Evolutionary conservation across 2,888 invertebrate species (phyloP).

Genomic region (Plebejus anna): DNA sequence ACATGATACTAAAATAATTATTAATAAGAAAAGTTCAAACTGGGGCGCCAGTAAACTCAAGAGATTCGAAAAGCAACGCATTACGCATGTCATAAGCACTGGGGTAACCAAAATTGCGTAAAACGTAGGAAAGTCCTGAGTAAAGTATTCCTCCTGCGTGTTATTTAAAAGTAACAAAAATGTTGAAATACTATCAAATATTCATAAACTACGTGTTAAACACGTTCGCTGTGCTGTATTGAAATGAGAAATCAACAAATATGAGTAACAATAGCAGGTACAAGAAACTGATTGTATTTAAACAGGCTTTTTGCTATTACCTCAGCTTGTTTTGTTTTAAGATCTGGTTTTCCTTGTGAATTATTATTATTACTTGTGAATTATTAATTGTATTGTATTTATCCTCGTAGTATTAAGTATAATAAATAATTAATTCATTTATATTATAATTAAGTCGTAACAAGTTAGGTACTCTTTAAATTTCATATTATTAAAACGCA

Average conservation of each 20-base stretch:
- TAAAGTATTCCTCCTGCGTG: not conserved
- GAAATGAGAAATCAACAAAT: constrained; percentile 1
- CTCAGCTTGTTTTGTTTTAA: not conserved
- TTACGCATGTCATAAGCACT: not conserved
- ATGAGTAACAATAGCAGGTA: constrained; percentile 5
- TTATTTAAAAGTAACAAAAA: not conserved
- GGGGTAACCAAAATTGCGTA: constrained; percentile 13
- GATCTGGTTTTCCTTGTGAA: not conserved
- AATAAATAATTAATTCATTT: not conserved
- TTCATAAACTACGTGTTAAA: not conserved
- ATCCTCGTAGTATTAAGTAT: not conserved
- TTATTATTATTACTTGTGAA: not conserved
- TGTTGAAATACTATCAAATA: not conserved
- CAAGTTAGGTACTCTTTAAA: too few species aligned
- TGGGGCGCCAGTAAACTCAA: not conserved
- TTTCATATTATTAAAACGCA: too few species aligned
- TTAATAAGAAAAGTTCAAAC: too few species aligned
- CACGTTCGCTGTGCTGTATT: not conserved
- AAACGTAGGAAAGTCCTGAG: not conserved
- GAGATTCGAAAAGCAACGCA: not conserved
- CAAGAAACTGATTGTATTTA: not conserved
- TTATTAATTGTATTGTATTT: not conserved
- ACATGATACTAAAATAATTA: too few species aligned
- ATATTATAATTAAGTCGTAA: not conserved
- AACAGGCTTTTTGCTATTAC: not conserved